Evolutionary conservation across 2,888 invertebrate species (phyloP).

Genomic region (Patella depressa): DNA sequence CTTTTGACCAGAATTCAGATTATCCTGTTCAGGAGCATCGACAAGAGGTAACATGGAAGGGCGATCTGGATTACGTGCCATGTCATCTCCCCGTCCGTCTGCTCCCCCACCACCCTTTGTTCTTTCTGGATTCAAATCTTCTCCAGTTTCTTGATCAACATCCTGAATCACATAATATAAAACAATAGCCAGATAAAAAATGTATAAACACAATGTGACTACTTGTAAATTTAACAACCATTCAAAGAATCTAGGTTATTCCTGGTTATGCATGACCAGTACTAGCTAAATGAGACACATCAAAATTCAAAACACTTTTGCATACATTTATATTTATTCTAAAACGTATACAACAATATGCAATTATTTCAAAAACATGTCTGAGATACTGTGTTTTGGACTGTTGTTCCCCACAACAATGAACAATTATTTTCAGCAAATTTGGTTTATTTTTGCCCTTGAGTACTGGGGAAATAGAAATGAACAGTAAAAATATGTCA

Average conservation of each 20-base stretch:
- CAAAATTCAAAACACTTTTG: not conserved
- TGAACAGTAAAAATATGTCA: too few relatives aligned
- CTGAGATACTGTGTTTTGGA: too few relatives aligned
- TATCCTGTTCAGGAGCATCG: slow-evolving; percentile 75
- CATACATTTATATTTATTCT: not conserved
- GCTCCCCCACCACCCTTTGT: slow-evolving; percentile 61
- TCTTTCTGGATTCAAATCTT: slow-evolving; percentile 87
- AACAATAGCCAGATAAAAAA: too few relatives aligned
- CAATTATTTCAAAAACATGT: too few relatives aligned
- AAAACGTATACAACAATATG: too few relatives aligned
- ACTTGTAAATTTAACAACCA: too few relatives aligned
- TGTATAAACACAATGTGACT: too few relatives aligned
- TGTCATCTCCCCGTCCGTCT: slow-evolving; percentile 71
- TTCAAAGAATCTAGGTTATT: too few relatives aligned
- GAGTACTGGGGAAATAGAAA: too few relatives aligned
- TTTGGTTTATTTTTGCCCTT: too few relatives aligned
- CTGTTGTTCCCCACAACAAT: too few relatives aligned
- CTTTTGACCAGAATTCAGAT: slow-evolving; percentile 49
- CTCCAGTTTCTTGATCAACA: slow-evolving; percentile 94
- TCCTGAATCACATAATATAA: slow-evolving; percentile 74
- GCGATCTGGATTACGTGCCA: slow-evolving; percentile 88
- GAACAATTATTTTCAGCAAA: too few relatives aligned
- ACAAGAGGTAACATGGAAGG: slow-evolving; percentile 77
- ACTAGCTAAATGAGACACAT: not conserved
- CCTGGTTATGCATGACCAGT: not conserved